phyloP scores from a whole-genome alignment of 2,113 vertebrate genomes.

The Gracilinanus agilis region DNA sequence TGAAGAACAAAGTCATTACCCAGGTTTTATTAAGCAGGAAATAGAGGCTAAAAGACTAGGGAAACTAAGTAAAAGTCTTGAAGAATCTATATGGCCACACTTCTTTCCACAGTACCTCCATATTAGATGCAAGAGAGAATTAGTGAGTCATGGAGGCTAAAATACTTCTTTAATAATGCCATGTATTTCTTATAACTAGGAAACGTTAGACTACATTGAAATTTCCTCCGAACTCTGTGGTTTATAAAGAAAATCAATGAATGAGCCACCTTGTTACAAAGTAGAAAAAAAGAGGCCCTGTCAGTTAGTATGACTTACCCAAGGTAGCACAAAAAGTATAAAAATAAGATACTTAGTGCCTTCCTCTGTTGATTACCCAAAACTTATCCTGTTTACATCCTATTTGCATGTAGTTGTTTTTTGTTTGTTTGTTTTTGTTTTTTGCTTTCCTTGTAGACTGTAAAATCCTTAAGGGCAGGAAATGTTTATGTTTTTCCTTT shows the following conservation, averaged over 20 bases:
- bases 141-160: background rate
- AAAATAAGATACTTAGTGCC: background rate
- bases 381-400: background rate
- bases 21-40: background rate
- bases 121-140: background rate
- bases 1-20: background rate
- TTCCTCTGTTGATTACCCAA: background rate
- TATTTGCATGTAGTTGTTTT: background rate
- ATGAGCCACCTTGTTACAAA: background rate
- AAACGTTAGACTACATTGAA: background rate
- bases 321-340: background rate
- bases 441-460: background rate
- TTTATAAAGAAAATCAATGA: background rate
- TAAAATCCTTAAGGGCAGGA: background rate
- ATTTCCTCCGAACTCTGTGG: background rate
- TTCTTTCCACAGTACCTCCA: rapidly evolving
- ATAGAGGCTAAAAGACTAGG: background rate
- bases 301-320: no score
- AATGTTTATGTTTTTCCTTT: background rate
- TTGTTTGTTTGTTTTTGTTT: background rate
- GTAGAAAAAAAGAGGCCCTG: background rate
- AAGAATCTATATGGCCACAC: background rate
- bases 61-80: background rate
- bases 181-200: background rate
- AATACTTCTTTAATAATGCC: background rate